Evolutionary conservation across 2,888 invertebrate species (phyloP), one percentile per base, ranked within the genome.

Genomic region (Teleiodes luculella): DNA sequence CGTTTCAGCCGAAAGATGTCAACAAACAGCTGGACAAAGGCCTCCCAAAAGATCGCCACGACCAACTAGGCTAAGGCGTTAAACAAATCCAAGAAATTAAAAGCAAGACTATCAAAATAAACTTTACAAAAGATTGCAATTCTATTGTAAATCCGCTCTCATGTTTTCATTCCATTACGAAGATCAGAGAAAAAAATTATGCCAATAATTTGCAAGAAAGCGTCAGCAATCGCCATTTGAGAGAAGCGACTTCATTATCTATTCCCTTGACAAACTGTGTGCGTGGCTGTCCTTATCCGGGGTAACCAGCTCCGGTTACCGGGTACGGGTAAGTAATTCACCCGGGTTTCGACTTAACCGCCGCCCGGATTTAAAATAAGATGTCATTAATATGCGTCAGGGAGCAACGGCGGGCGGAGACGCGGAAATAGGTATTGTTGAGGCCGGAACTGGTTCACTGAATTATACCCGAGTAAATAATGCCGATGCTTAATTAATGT

Each of bases 371-470:
- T 79, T 80, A 78, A 80, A 81, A 76, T 81, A 80, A 83, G 77
- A 76, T 72, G 67, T 68, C 76, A 81, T 83, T 82, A 82, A 82
- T 83, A 80, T 80, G 79, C 82, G 80, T 78, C 73, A 73, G 67
- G 70, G 65, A 72, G 72, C 74, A 79, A 81, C 71, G 77, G 75
- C 76, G 78, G 77, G 78, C 78, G 76, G 74, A 53, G 53, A 31
- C 16, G 47, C 48, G 33, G 33, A 20, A 48, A 8, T 33, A 47
- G 47, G 53, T 18, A 53, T 14, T 43, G 33, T 24, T 24, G 2
- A 11, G 37, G 13, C 7, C 7, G 14, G 10, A 33, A 33, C 33
- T 10, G 33, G 33, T 33, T 33, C 33, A 33, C n/a, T n/a, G n/a
- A 28, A 37, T 28, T 24, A 37, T 37, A 33, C 33, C 11, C n/a